Conservation (phyloP, 2,797 vertebrate genomes). For the Setipinna tenuifilis region DNA sequence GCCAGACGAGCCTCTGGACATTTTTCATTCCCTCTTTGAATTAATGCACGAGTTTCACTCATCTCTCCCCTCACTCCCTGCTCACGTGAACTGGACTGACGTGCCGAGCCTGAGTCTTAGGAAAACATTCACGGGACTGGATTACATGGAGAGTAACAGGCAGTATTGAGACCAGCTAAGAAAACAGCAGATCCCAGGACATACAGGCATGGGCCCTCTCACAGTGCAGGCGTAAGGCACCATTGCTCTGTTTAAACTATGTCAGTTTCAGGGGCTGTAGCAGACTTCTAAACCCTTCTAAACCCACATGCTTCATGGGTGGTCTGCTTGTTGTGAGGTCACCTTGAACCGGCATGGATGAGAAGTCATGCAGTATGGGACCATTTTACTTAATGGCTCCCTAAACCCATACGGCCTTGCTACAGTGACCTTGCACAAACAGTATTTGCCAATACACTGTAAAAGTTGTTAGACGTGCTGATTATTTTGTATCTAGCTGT, state of each 20-base stretch:
- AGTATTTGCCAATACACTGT: conserved; percentile 3
- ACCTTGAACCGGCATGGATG: not conserved
- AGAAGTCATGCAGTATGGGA: not conserved
- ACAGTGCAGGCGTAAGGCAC: conserved; percentile 12
- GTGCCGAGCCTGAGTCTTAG: not conserved
- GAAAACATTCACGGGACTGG: not conserved
- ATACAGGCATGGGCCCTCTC: conserved; percentile 23
- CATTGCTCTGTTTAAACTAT: not conserved
- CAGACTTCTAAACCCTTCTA: not conserved
- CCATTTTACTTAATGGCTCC: not conserved
- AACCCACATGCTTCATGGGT: not conserved
- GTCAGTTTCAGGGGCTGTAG: not conserved
- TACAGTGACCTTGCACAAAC: not conserved
- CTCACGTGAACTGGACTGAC: not conserved
- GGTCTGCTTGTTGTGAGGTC: not conserved
- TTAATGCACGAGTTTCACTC: not conserved
- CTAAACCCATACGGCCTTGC: not conserved
- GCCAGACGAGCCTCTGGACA: conserved; percentile 35
- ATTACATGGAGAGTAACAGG: conserved; percentile 39
- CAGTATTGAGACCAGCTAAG: conserved; percentile 59
- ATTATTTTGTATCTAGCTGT: not conserved
- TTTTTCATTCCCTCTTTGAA: not conserved
- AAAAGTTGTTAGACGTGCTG: not conserved
- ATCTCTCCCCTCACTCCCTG: not conserved
- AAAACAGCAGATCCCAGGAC: conserved; percentile 51